Conservation (phyloP, 1,140 invertebrate species). For the Paraescarpia echinospica region DNA sequence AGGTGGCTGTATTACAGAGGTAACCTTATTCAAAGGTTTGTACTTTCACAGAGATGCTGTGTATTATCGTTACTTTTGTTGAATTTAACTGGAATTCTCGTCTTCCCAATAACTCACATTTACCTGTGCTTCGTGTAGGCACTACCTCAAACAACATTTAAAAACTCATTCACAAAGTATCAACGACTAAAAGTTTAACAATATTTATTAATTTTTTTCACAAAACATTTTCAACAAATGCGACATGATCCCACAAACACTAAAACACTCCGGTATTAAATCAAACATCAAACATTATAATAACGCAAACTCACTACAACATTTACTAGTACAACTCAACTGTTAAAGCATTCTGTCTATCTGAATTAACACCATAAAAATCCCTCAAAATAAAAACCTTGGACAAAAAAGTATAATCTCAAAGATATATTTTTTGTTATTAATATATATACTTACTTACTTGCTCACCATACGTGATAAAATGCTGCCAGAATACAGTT, state of each 20-base stretch:
- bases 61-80: not conserved
- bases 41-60: not conserved
- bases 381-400: not conserved
- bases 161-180: not conserved
- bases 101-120: not conserved
- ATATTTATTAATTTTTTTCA: not conserved
- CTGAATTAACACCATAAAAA: not conserved
- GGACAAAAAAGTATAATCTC: not conserved
- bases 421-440: not conserved
- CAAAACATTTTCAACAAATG: slow-evolving; percentile 1
- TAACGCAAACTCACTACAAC: not conserved
- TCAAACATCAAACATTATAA: not conserved
- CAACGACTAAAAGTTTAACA: not conserved
- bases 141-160: too few species aligned
- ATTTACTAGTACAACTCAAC: not conserved
- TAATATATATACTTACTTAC: not conserved
- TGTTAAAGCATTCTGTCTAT: not conserved
- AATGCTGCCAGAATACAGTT: not conserved
- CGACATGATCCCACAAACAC: not conserved
- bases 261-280: not conserved
- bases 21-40: not conserved
- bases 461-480: not conserved
- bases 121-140: not conserved
- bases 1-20: not conserved
- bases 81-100: not conserved